These are phyloP conservation scores for Trinorchestia longiramus DNA, from an alignment of 1,140 invertebrate species.

Conservation along the genomic window DNA sequence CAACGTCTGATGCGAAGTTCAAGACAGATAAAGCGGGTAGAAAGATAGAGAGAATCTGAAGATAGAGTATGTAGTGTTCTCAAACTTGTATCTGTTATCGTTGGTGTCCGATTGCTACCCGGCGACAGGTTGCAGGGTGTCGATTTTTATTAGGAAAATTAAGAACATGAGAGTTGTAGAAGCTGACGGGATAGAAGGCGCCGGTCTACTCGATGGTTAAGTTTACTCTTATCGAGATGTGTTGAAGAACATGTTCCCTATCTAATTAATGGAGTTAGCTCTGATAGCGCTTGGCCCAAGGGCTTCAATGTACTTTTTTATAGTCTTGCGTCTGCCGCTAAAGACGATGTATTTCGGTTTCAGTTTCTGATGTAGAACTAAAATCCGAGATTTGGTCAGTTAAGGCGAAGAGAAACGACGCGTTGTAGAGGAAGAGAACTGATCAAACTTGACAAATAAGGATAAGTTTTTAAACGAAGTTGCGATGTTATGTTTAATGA, in stretches of 20 bases:
- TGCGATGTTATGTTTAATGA: too few relatives aligned
- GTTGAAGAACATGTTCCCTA: conserved; percentile 6
- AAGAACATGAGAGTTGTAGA: background rate
- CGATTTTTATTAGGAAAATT: background rate
- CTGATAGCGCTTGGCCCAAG: background rate
- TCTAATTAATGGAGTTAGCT: conserved; percentile 11
- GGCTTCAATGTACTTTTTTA: background rate
- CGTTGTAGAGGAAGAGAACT: background rate
- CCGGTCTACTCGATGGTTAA: background rate
- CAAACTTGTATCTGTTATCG: conserved; percentile 1
- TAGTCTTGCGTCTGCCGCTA: too few relatives aligned
- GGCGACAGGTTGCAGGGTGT: background rate
- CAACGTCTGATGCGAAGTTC: too few relatives aligned
- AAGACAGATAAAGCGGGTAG: background rate
- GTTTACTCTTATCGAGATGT: background rate
- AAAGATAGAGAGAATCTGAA: background rate
- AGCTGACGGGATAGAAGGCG: background rate
- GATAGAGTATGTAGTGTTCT: background rate
- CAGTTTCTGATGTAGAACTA: background rate
- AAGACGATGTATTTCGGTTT: background rate
- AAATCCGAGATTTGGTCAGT: background rate
- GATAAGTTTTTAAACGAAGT: background rate
- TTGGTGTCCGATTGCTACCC: background rate
- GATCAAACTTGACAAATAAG: background rate
- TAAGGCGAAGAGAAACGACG: background rate